Base-by-base conservation (phyloP, 2,113 vertebrate genomes). In the Saiga tatarica region DNA sequence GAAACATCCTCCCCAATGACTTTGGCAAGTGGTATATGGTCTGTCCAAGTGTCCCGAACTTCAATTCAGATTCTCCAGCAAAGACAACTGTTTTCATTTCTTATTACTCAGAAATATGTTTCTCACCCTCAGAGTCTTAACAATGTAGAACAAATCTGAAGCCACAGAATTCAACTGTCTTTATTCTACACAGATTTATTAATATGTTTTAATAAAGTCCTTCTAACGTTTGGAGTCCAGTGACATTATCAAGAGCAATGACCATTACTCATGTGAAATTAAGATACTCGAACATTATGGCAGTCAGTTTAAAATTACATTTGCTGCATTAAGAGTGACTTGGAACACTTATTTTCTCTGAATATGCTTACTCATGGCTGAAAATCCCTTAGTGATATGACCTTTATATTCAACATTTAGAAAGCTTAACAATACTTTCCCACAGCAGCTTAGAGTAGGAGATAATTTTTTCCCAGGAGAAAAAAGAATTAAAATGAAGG, bases 401-500 rank as follows among this genome's bases (percentile, higher is more conserved):
- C 97, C 96, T 98, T 98, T 98, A 86, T 30, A 96, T 19, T 96
- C 74, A 97, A 83, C 89, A 85, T 98, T 98, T 98, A 92, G 89
- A 97, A 97, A 83, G 94, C 92, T 96, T 92, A 88, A 94, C 88
- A 97, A 95, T 93, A 91, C 89, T 94, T 95, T 96, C 50, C 52
- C 45, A 1, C 3, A 23, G 76, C 45, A 97, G 92, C 78, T 97
- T 79, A 82, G 42, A 59, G 79, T 25, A n/a, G 71, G 42, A 92
- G 79, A 86, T 88, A 82, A 97, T 97, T 94, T 84, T 97, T 97
- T 98, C 92, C 96, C 96, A 87, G 79, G 97, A 96, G 95, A 94
- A 92, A 97, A 97, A 90, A 85, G 95, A 96, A 98, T 97, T 95
- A 96, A 96, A 97, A 60, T 59, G 94, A 98, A 95, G 67, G n/a